These are phyloP conservation scores for Pardosa pseudoannulata DNA, from an alignment of 2,888 invertebrate species.

Conservation along the genomic window DNA sequence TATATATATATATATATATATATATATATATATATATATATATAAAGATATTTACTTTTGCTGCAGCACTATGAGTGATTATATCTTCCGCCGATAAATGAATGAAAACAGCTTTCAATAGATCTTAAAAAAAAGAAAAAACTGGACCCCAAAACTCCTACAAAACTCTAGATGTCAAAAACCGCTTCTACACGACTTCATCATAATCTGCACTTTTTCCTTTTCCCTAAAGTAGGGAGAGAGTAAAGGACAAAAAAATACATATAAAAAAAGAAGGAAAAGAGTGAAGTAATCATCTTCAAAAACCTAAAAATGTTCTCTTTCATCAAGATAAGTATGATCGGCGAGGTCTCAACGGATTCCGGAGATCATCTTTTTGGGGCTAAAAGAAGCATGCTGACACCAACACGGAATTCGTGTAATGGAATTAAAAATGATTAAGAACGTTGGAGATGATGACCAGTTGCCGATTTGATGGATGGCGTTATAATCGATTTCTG, in stretches of 20 bases:
- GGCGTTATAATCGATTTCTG: conserved; percentile 54
- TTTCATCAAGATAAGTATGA: conserved; percentile 70
- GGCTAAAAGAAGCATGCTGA: conserved; percentile 18
- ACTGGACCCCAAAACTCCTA: background rate
- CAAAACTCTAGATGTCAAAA: background rate
- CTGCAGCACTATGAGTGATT: no score
- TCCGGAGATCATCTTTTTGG: conserved; percentile 41
- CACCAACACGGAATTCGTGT: conserved; percentile 35
- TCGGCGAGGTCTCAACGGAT: conserved; percentile 69
- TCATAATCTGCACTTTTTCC: conserved; percentile 58
- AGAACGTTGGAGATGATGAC: conserved; percentile 49
- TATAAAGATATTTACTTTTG: no score
- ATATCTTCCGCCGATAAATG: background rate
- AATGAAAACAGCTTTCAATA: background rate
- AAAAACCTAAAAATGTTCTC: conserved; percentile 40
- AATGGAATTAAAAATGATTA: conserved; percentile 65
- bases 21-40: no score
- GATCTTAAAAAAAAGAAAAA: background rate
- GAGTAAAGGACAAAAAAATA: background rate
- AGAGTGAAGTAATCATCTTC: conserved; percentile 46
- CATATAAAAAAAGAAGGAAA: conserved; percentile 19
- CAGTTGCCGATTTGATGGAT: conserved; percentile 67
- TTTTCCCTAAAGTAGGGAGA: conserved; percentile 3
- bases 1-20: no score
- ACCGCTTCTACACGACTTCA: conserved; percentile 40